Base-by-base conservation (phyloP, 2,797 vertebrate genomes). In the Pteronotus mesoamericanus region DNA sequence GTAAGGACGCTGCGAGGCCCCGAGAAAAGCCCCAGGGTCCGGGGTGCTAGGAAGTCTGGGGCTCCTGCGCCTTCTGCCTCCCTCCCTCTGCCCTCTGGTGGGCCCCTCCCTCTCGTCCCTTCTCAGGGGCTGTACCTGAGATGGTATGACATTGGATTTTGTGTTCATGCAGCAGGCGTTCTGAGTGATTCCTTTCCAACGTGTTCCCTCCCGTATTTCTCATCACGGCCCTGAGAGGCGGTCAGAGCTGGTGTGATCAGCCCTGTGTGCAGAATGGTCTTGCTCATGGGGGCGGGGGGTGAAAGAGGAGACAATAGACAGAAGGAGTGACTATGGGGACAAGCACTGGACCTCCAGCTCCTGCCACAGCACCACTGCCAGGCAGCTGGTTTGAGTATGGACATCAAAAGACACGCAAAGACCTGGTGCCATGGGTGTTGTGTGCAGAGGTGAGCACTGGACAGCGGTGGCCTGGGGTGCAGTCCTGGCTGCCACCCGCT, bases 111-210 rank as follows among this genome's bases (percentile, higher is more conserved):
- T 14, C 6, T 1, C 2, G 0, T 1, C 9, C 29, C 26, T 24
- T 48, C 22, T 32, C 7, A 2, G 6, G 42, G 10, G 10, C 79
- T 7, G 21, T 26, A 22, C 0, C 53, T 8, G 15, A 2, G 8
- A 3, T 3, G 61, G 11, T 0, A 0, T 2, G 11, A 0, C 22
- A 3, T 6, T 15, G 66, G 34, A 0, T 3, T 4, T 10, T 0
- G 22, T 21, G 14, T 12, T 8, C 6, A 26, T 14, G 34, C 34
- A 3, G 14, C 1, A 0, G 14, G 10, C 5, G 26, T 18, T 9
- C 4, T 3, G 2, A 3, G 9, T 6, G 18, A 21, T 21, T 69
- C 53, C 72, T 44, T 57, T 7, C 39, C 42, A 3, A 24, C 7
- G 0, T 0, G 0, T 24, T 12, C 51, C 87, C 71, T 46, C 21